These are phyloP conservation scores for Epistrophe eligans DNA, from an alignment of 2,888 invertebrate species.

Conservation along the genomic window DNA sequence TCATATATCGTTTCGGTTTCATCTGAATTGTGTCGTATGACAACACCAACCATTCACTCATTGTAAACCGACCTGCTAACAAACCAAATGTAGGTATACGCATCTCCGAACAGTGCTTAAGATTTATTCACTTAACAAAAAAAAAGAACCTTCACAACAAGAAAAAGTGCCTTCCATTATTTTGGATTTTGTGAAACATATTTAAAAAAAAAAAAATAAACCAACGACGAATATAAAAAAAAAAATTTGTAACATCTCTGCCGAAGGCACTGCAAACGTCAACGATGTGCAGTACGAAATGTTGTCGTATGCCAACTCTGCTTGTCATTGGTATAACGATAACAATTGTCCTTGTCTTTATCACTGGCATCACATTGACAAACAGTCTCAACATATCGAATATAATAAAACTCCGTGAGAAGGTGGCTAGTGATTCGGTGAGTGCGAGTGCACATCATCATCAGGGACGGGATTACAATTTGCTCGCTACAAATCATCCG, in stretches of 20 bases:
- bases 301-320: constrained; percentile 83
- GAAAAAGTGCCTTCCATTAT: constrained; percentile 74
- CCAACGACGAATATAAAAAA: constrained; percentile 18
- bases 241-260: constrained; percentile 51
- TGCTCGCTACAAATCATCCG: constrained; percentile 81
- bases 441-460: constrained; percentile 82
- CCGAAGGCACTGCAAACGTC: constrained; percentile 64
- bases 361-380: constrained; percentile 85
- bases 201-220: constrained; percentile 13
- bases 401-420: constrained; percentile 82
- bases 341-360: constrained; percentile 85
- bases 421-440: constrained; percentile 83
- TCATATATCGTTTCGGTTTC: constrained; percentile 74
- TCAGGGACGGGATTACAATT: constrained; percentile 82
- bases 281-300: constrained; percentile 83
- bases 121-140: constrained; percentile 47
- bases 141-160: neutral
- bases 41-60: constrained; percentile 44
- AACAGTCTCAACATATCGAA: constrained; percentile 83
- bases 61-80: constrained; percentile 28
- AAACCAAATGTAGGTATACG: constrained; percentile 40
- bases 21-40: constrained; percentile 56
- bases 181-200: constrained; percentile 64
- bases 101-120: constrained; percentile 54
- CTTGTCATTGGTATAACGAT: constrained; percentile 84